Evolutionary conservation across 2,797 vertebrate genomes (phyloP).

Genomic region (Pseudopleuronectes americanus): DNA sequence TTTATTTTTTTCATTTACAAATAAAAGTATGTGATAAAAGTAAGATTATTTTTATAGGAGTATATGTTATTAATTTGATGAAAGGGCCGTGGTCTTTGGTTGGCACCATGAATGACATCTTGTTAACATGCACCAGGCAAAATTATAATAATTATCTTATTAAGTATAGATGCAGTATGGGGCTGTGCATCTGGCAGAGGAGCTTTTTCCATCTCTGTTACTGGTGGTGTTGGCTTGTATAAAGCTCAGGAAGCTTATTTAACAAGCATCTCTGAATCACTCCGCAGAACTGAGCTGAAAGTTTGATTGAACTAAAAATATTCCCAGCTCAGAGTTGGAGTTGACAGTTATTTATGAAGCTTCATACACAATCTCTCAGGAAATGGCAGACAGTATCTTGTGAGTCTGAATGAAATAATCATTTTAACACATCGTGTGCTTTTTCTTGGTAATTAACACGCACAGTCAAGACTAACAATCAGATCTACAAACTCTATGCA

Average conservation of each 20-base stretch:
- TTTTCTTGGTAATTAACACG: constrained; percentile 4
- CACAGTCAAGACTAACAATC: constrained; percentile 1
- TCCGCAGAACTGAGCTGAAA: constrained; percentile 24
- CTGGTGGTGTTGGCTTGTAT: constrained; percentile 13
- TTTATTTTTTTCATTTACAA: constrained; percentile 17
- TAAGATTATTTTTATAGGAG: background rate
- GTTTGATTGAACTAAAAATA: constrained; percentile 58
- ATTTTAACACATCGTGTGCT: background rate
- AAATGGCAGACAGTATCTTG: constrained; percentile 9
- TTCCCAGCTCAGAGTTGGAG: constrained; percentile 24
- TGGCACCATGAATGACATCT: constrained; percentile 9
- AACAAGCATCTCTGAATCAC: constrained; percentile 49
- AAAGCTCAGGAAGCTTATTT: constrained; percentile 28
- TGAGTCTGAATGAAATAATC: constrained; percentile 23
- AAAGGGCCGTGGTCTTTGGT: background rate
- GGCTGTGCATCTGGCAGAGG: constrained; percentile 6
- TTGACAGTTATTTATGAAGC: constrained; percentile 44
- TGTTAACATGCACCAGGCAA: background rate
- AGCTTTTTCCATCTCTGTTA: constrained; percentile 25
- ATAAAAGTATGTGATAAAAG: background rate
- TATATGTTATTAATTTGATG: constrained; percentile 8
- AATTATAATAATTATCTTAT: constrained; percentile 1
- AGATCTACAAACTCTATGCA: background rate
- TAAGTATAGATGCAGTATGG: constrained; percentile 21
- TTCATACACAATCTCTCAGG: constrained; percentile 36